Evolutionary conservation across 2,797 vertebrate species (phyloP), one percentile per base, ranked within the genome.

Genomic region (Astyanax mexicanus): DNA sequence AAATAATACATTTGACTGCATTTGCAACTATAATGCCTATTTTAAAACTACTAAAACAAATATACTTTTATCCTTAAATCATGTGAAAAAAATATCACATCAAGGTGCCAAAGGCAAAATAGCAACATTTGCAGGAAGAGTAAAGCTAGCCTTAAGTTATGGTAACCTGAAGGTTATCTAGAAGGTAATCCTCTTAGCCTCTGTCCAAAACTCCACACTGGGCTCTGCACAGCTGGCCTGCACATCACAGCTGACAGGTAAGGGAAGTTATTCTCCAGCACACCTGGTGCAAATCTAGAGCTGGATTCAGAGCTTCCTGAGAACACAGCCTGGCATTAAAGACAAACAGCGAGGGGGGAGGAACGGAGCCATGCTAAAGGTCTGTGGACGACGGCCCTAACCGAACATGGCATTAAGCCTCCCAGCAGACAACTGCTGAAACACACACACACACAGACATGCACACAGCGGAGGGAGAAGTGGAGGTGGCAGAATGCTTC

Each of bases 301-400:
- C 75, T 42, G 57, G 81, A 79, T 87, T 88, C 82, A 83, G 79
- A 69, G 83, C 86, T 92, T 92, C 88, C 89, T 88, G 88, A 88
- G 84, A 92, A 92, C 91, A 89, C 86, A 89, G 84, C 85, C 87
- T 88, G 85, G 87, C 84, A 89, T 93, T 91, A 84, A 70, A 77
- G 75, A 52, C 66, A 75, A 68, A 75, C 75, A 75, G 77, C 79
- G 72, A 84, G 52, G 62, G 66, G 66, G 78, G 71, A 88, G 85
- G 87, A 85, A 90, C 85, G 82, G 81, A 87, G 86, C 86, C 57
- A 80, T 84, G 74, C 84, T 82, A 86, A 86, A 88, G 84, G 70
- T 75, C 75, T 75, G 64, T 9, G 52, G 69, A 70, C 40, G 21
- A 68, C 21, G 64, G 54, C 62, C 67, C 66, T 79, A 44, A 75